Base-by-base conservation (phyloP, 2,888 invertebrate species). In the Drosophila anomalata region DNA sequence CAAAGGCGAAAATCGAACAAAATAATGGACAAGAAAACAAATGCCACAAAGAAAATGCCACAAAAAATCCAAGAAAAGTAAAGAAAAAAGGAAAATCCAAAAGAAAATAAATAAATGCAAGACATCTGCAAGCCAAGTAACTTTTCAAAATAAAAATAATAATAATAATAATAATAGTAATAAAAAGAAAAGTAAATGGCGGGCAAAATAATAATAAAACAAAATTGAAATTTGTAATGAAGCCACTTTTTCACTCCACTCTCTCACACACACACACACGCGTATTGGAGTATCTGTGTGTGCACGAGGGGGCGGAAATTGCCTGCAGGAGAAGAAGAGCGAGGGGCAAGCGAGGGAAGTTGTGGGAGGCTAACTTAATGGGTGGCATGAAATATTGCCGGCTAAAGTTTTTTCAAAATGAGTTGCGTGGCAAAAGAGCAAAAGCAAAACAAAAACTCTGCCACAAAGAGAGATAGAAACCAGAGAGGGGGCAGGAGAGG, bases 171-270 rank as follows among this genome's bases (percentile, higher is more conserved):
- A 12, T 69, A 80, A 71, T 61, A 50, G 17, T 17, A 17, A 17
- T 17, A 17, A 17, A 17, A 44, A 44, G 77, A 86, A 86, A 79
- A 82, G 85, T 70, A 74, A 69, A 88, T n/a, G 47, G 53, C 48
- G 51, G 42, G 22, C 33, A 56, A 56, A 75, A 81, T 75, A 79
- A 88, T 84, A 82, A 88, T 80, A 88, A 88, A 88, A 89, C 79
- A 88, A 89, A 89, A 89, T 89, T 89, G 89, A 87, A 88, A 87
- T 79, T 89, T 80, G 88, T 89, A 89, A 88, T 88, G 85, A 89
- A 87, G 89, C 87, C 76, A 78, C 80, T 82, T 88, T 79, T 76
- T 72, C 69, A 58, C 66, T 57, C 53, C 68, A 47, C 71, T 61
- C 56, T 72, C 63, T 44, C 63, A 17, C 14, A 17, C 56, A 20